Evolutionary conservation across 2,888 invertebrate species (phyloP), one percentile per base, ranked within the genome.

Genomic region (Ditylenchus weischeri): DNA sequence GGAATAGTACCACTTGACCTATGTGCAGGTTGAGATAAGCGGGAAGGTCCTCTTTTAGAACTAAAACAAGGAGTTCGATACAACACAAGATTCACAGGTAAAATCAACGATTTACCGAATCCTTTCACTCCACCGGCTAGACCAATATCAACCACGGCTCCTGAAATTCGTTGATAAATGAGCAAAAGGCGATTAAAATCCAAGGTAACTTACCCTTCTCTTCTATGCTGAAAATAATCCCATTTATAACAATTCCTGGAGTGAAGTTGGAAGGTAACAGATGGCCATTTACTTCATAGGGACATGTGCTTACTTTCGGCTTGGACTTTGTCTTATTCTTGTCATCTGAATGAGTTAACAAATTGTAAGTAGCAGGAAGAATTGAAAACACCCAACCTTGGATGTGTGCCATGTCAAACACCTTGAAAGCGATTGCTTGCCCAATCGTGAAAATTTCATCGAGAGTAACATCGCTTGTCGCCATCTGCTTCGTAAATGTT

Each of bases 161-260:
- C 77, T 76, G 29, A 48, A 72, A 60, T n/a, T n/a, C n/a, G n/a
- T n/a, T n/a, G n/a, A n/a, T n/a, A n/a, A n/a, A n/a, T n/a, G n/a
- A n/a, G n/a, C n/a, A n/a, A n/a, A 36, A 61, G 7, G 21, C 29
- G 15, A 21, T 7, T 7, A 58, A 49, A 51, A n/a, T n/a, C n/a
- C n/a, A n/a, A n/a, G n/a, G n/a, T n/a, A 48, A 1, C n/a, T 64
- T 21, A 76, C 78, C 81, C 70, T 81, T 81, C 57, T 81, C 81
- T 67, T 81, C 81, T 19, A 78, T 68, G 64, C 79, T 80, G 48
- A 67, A 57, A 10, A 81, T 75, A 6, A 74, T 68, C 0, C 77
- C 72, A 57, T 75, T 73, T n/a, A 81, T 57, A 0, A 77, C 79
- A 0, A 79, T 64, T 23, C 78, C 79, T 19, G 70, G 64, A 4